phyloP scores from a whole-genome alignment of 1,140 invertebrate genomes.

The Drosophila bocqueti region DNA sequence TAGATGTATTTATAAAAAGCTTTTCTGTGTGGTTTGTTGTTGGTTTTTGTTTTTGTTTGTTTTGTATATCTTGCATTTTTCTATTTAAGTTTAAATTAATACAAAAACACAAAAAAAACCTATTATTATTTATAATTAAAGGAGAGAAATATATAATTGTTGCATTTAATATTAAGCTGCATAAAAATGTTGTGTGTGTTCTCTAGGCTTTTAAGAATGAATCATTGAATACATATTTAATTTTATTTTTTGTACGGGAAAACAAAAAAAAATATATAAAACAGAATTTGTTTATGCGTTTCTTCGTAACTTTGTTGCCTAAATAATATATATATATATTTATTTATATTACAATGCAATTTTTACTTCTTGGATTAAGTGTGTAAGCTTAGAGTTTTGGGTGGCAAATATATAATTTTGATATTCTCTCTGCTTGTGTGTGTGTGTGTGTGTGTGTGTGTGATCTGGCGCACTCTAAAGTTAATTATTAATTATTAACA shows the following conservation, averaged over 20 bases:
- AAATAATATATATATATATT: constrained; percentile 35
- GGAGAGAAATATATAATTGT: constrained; percentile 25
- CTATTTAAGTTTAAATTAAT: constrained; percentile 56
- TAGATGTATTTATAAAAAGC: constrained; percentile 61
- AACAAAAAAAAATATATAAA: constrained; percentile 15
- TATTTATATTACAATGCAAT: constrained; percentile 56
- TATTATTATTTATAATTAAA: constrained; percentile 30
- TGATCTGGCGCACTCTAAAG: constrained; percentile 35
- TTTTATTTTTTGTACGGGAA: constrained; percentile 12
- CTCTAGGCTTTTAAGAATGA: constrained; percentile 4
- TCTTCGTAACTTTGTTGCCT: constrained; percentile 25
- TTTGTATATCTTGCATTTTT: constrained; percentile 45
- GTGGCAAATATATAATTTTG: constrained; percentile 64
- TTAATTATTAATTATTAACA: constrained; percentile 43
- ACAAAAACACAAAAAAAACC: constrained; percentile 26
- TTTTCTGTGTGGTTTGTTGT: constrained; percentile 55
- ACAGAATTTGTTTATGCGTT: constrained; percentile 22
- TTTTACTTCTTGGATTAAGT: constrained; percentile 28
- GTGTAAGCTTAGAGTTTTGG: constrained; percentile 24
- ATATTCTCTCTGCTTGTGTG: constrained; percentile 33
- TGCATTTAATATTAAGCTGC: constrained; percentile 25
- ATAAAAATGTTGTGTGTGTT: constrained; percentile 12
- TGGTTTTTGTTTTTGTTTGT: constrained; percentile 10
- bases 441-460: constrained; percentile 2
- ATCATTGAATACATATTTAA: not conserved